Evolutionary conservation across 2,888 invertebrate genomes (phyloP).

Genomic region (Drosophila colorata): DNA sequence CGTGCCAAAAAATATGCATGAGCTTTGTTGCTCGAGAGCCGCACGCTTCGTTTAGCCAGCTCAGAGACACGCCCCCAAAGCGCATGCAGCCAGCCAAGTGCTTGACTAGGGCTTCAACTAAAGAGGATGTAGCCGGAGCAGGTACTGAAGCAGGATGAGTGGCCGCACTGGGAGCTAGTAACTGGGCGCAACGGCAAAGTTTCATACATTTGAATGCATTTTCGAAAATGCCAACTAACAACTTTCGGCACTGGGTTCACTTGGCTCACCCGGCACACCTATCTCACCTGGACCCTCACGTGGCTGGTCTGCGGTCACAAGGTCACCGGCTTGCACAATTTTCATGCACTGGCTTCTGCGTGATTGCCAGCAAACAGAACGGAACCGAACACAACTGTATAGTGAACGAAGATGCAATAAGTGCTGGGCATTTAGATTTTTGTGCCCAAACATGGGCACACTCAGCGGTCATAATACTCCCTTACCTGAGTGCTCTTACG

Average conservation of each 20-base stretch:
- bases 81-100: slow-evolving; percentile 28
- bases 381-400: background rate
- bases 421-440: slow-evolving; percentile 63
- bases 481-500: slow-evolving; percentile 67
- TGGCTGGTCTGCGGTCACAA: slow-evolving; percentile 51
- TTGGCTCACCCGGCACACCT: slow-evolving; percentile 14
- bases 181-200: slow-evolving; percentile 3
- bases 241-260: slow-evolving; percentile 35
- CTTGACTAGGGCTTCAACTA: slow-evolving; percentile 10
- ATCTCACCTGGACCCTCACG: slow-evolving; percentile 3
- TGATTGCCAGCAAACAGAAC: slow-evolving; percentile 40
- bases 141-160: background rate
- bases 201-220: slow-evolving; percentile 61
- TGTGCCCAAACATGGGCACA: slow-evolving; percentile 24
- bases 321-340: slow-evolving; percentile 56
- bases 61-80: slow-evolving; percentile 50
- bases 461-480: slow-evolving; percentile 19
- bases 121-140: background rate
- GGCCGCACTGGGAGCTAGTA: background rate
- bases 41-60: slow-evolving; percentile 52
- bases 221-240: slow-evolving; percentile 56
- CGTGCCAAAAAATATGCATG: slow-evolving; percentile 69
- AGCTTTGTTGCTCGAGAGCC: slow-evolving; percentile 38
- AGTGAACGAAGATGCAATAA: slow-evolving; percentile 41
- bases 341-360: slow-evolving; percentile 42